A percentile compares a stretch with the other conserved stretches of the same genome.
phyloP scores from a whole-genome alignment of 2,797 vertebrate genomes.

The Catamblyrhynchus diadema region DNA sequence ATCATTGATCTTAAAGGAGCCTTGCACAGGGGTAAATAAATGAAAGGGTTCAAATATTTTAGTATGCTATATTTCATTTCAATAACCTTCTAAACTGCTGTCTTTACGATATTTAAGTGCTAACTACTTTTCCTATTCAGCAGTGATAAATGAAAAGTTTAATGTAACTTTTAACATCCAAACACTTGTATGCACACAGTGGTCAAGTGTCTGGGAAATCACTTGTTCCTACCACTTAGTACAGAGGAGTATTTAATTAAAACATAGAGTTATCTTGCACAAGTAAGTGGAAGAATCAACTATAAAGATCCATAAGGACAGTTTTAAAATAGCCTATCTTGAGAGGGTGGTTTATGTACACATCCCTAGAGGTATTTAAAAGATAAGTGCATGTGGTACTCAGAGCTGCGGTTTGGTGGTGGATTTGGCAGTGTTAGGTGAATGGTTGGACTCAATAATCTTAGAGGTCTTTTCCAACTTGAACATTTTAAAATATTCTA shows the following conservation, averaged over 20 bases:
- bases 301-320: not conserved
- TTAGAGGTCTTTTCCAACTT: not conserved
- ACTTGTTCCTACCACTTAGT: not conserved
- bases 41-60: not conserved
- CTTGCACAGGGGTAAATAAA: not conserved
- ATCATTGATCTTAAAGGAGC: not conserved
- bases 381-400: not conserved
- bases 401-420: not conserved
- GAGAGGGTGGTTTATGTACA: not conserved
- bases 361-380: accelerated
- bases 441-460: not conserved
- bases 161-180: not conserved
- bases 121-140: not conserved
- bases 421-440: not conserved
- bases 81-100: not conserved
- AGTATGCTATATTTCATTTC: not conserved
- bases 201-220: not conserved
- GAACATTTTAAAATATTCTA: not conserved
- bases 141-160: not conserved
- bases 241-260: not conserved
- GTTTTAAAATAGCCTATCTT: not conserved
- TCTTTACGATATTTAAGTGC: not conserved
- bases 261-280: not conserved
- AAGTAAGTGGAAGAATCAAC: not conserved
- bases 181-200: not conserved